Evolutionary conservation across 1,140 invertebrate species (phyloP).

Genomic region (Dermatophagoides farinae): DNA sequence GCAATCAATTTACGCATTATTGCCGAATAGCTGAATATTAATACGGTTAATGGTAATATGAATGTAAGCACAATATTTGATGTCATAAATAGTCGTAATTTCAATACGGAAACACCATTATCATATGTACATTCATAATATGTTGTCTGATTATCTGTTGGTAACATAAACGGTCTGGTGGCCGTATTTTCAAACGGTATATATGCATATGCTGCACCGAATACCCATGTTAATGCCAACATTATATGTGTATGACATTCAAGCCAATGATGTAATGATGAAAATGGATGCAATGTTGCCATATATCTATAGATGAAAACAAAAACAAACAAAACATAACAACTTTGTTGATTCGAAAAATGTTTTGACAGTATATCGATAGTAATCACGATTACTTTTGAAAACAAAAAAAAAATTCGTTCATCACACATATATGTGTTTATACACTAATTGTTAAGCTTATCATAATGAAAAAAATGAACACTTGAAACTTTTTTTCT

Average conservation of each 20-base stretch:
- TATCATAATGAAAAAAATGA: too few species aligned
- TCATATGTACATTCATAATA: constrained; percentile 7
- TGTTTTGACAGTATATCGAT: too few species aligned
- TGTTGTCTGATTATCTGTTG: neutral
- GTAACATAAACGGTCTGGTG: neutral
- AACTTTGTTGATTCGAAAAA: too few species aligned
- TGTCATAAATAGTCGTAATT: neutral
- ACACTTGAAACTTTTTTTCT: too few species aligned
- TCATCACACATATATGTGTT: too few species aligned
- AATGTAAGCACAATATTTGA: constrained; percentile 1
- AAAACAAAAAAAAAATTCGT: too few species aligned
- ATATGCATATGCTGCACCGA: neutral
- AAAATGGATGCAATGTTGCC: constrained; percentile 4
- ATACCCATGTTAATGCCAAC: neutral
- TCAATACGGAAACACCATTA: neutral
- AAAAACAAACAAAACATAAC: too few species aligned
- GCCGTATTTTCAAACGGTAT: neutral
- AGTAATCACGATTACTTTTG: too few species aligned
- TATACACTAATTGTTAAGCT: too few species aligned
- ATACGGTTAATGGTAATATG: neutral
- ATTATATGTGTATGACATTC: neutral
- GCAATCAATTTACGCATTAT: neutral
- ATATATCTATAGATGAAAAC: neutral
- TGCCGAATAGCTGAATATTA: neutral
- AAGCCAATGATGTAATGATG: neutral